These are phyloP conservation scores for Cryptoleucopteryx plumbea DNA, from an alignment of 2,113 vertebrate species.

Conservation along the genomic window DNA sequence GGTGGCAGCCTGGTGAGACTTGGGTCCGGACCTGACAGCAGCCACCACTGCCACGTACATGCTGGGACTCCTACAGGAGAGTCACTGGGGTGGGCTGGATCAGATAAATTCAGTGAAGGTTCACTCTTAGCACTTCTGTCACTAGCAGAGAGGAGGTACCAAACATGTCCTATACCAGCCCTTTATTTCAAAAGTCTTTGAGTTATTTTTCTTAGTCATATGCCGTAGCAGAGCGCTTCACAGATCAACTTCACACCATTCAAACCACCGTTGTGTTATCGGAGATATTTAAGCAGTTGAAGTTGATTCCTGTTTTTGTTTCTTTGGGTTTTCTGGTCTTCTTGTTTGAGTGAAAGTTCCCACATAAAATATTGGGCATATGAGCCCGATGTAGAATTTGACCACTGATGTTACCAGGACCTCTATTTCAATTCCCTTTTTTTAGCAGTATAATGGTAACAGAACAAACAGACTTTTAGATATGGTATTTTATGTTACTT, in stretches of 20 bases:
- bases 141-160: neutral
- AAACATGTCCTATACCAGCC: neutral
- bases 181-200: neutral
- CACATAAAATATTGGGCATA: neutral
- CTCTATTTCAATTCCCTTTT: neutral
- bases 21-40: neutral
- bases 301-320: neutral
- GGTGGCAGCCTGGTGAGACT: neutral
- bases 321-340: neutral
- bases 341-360: neutral
- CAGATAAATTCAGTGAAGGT: neutral
- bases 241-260: neutral
- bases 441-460: neutral
- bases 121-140: neutral
- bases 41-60: fast-evolving
- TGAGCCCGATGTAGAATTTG: neutral
- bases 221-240: neutral
- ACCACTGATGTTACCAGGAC: neutral
- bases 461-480: neutral
- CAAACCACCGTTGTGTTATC: neutral
- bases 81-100: neutral
- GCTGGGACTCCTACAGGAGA: neutral
- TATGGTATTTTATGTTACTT: neutral
- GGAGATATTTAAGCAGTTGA: neutral
- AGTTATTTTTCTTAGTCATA: neutral